Percentiles rank a stretch among this genome's conserved stretches.
Evolutionary conservation across 2,113 vertebrate genomes (phyloP).

Genomic region (Capricornis sumatraensis): DNA sequence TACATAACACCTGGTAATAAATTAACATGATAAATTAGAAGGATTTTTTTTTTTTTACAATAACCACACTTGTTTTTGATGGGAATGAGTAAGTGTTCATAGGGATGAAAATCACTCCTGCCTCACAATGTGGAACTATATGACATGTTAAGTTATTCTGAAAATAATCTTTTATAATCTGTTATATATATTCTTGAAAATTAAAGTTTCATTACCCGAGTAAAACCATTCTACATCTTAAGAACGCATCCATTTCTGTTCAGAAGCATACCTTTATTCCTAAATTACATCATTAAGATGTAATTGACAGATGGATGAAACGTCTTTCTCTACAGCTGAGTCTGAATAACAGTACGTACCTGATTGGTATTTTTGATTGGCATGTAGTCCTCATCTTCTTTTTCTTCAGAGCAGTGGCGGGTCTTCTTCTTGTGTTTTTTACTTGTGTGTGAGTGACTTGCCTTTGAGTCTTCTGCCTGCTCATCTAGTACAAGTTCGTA

Average conservation of each 20-base stretch:
- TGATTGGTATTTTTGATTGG: slow-evolving; percentile 87
- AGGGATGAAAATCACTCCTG: not conserved
- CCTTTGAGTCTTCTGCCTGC: slow-evolving; percentile 80
- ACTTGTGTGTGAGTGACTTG: slow-evolving; percentile 78
- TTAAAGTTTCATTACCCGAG: not conserved
- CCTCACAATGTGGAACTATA: not conserved
- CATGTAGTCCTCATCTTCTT: slow-evolving; percentile 85
- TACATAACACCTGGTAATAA: not conserved
- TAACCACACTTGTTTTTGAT: not conserved
- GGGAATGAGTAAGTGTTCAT: not conserved
- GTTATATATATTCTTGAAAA: not conserved
- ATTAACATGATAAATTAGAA: not conserved
- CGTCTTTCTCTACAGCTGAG: not conserved
- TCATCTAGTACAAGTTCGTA: slow-evolving; percentile 92
- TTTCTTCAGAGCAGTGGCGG: slow-evolving; percentile 86
- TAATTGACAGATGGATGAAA: not conserved
- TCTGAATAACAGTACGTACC: slow-evolving; percentile 75
- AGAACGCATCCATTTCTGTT: not conserved
- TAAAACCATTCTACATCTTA: not conserved
- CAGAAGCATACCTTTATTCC: not conserved
- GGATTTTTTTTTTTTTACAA: not conserved
- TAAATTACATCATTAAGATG: not conserved
- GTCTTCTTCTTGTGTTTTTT: slow-evolving; percentile 92
- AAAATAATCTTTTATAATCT: slow-evolving; percentile 15
- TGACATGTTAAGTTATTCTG: not conserved